Base-by-base conservation (phyloP, 2,113 vertebrate species). In the Toxotes jaculatrix region DNA sequence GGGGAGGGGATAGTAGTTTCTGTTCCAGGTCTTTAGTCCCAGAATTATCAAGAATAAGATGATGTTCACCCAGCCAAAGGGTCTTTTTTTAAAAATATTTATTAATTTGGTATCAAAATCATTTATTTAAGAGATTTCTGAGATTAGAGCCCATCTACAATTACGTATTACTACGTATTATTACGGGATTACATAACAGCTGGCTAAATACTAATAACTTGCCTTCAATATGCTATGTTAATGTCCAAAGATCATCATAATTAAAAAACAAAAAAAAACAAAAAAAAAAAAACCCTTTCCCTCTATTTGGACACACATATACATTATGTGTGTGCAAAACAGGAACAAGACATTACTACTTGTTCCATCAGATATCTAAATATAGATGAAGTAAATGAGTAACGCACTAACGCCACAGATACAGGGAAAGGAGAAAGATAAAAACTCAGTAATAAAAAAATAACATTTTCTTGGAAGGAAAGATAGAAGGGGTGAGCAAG, bases 281-380 rank as follows among this genome's bases (percentile, higher is more conserved):
- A 23, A 1, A 23, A n/a, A n/a, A n/a, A n/a, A n/a, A n/a, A n/a
- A n/a, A n/a, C 4, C 8, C 43, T 12, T 7, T 47, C 4, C 23
- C 2, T 51, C 34, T 66, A 23, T 47, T 51, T 21, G 31, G 65
- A 45, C 7, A 51, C 27, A 32, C 0, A 64, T 62, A 4, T 34
- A n/a, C 40, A 66, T 21, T 2, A 8, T 16, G 38, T 43, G 16
- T 61, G 31, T 36, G 3, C 17, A 57, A 31, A 43, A 63, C 5
- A 59, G 32, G 64, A 34, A 47, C 42, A 62, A 74, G 42, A 61
- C 31, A 77, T 74, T 51, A 49, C 61, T 69, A 53, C 71, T 64
- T 76, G 87, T 81, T 74, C 65, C 42, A 14, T 32, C 62, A 59
- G 56, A 64, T 19, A 34, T 73, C 74, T 79, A 83, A 88, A 85